These are phyloP conservation scores for Urocyon cinereoargenteus DNA, from an alignment of 2,797 vertebrate species.

Conservation along the genomic window DNA sequence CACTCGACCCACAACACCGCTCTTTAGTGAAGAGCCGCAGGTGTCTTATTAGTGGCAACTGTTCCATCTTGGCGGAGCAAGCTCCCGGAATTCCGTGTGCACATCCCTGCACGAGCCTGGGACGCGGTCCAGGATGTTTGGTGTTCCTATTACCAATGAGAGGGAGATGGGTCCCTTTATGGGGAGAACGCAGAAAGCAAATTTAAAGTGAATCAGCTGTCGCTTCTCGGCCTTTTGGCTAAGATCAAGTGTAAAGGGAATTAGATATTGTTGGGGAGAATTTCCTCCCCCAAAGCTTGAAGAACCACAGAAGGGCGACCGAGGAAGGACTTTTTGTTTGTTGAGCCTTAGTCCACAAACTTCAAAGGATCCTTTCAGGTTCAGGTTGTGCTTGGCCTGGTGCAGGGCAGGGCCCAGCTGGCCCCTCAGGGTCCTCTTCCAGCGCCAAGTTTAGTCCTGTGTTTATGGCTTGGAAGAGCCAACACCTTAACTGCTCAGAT, in stretches of 20 bases:
- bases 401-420: neutral
- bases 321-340: neutral
- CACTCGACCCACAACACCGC: neutral
- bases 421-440: neutral
- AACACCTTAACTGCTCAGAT: conserved; percentile 61
- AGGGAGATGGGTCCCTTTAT: neutral
- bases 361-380: neutral
- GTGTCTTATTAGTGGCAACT: neutral
- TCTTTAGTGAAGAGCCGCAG: neutral
- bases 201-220: neutral
- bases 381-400: neutral
- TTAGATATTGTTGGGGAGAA: neutral
- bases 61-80: neutral
- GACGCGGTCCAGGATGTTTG: neutral
- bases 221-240: no score
- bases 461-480: conserved; percentile 58
- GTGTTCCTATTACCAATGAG: neutral
- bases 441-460: conserved; percentile 5
- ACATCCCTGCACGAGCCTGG: neutral
- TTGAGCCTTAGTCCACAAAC: neutral
- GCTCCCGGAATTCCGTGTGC: neutral
- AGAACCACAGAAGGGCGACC: neutral
- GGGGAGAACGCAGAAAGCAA: neutral
- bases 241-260: neutral
- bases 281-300: neutral